phyloP scores from a whole-genome alignment of 2,888 invertebrate species.

The Lumbricus terrestris region DNA sequence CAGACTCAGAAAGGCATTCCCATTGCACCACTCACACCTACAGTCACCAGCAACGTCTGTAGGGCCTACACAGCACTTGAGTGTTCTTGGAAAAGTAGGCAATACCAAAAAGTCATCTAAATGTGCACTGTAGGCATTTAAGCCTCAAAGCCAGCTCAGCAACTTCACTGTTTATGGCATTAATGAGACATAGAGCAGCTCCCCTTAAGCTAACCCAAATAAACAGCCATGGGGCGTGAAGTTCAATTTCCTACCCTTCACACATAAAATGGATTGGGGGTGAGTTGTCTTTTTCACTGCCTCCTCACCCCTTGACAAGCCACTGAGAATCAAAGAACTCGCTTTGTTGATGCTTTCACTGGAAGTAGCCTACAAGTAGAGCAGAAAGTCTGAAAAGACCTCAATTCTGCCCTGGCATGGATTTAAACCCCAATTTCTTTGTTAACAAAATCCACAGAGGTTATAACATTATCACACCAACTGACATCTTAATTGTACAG shows the following conservation, averaged over 20 bases:
- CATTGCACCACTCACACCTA: neutral
- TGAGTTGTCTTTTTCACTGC: neutral
- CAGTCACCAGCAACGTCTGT: neutral
- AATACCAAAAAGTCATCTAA: no score
- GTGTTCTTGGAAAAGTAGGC: no score
- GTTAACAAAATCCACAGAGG: no score
- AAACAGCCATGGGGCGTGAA: no score
- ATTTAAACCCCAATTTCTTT: neutral
- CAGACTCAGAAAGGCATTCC: neutral
- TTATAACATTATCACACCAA: neutral
- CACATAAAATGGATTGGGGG: neutral
- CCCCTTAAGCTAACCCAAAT: no score
- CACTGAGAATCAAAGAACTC: neutral
- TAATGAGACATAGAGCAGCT: no score
- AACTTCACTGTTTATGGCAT: no score
- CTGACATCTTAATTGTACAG: no score
- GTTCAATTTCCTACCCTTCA: no score
- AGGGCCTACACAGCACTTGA: no score
- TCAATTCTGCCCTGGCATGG: neutral
- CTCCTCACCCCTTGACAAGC: neutral
- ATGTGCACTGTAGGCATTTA: no score
- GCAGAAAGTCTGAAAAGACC: neutral
- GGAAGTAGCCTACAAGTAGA: neutral
- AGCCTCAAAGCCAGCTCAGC: no score
- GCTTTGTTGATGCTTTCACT: neutral